These are phyloP conservation scores for Prionchulus punctatus DNA, from an alignment of 2,888 invertebrate species.

Conservation along the genomic window DNA sequence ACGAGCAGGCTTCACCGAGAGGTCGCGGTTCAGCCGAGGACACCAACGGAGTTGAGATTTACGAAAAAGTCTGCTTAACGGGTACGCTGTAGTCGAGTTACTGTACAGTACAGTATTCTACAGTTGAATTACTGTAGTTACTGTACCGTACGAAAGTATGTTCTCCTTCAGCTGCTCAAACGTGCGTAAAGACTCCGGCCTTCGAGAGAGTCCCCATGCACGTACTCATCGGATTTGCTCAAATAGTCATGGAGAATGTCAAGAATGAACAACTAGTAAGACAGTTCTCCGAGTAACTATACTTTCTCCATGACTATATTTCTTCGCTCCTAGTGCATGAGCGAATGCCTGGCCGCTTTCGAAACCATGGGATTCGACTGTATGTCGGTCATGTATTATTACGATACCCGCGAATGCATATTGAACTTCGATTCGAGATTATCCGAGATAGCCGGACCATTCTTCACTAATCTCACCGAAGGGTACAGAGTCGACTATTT, in stretches of 20 bases:
- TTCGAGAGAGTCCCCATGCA: constrained; percentile 4
- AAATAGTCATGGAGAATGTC: constrained; percentile 9
- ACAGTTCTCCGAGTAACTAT: no score
- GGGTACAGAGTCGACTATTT: constrained; percentile 8
- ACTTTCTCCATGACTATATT: no score
- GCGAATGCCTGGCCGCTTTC: constrained; percentile 7
- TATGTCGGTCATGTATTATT: constrained; percentile 12
- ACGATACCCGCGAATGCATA: constrained; percentile 7
- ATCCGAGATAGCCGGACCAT: not conserved
- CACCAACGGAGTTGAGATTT: not conserved
- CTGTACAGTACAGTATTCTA: not conserved
- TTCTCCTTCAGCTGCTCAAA: constrained; percentile 3
- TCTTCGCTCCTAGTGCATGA: constrained; percentile 11
- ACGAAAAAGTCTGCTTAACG: constrained; percentile 7
- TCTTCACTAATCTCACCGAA: constrained; percentile 5
- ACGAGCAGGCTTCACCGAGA: not conserved
- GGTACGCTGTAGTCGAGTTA: no score
- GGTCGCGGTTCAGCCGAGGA: not conserved
- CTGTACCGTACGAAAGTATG: not conserved
- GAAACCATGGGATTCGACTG: constrained; percentile 1
- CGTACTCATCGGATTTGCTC: constrained; percentile 8
- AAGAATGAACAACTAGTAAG: constrained; percentile 6
- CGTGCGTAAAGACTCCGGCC: constrained; percentile 8
- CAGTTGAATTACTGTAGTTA: not conserved
- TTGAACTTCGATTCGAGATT: constrained; percentile 7